Conservation (phyloP, 2,888 invertebrate species). For the Globia sparganii region DNA sequence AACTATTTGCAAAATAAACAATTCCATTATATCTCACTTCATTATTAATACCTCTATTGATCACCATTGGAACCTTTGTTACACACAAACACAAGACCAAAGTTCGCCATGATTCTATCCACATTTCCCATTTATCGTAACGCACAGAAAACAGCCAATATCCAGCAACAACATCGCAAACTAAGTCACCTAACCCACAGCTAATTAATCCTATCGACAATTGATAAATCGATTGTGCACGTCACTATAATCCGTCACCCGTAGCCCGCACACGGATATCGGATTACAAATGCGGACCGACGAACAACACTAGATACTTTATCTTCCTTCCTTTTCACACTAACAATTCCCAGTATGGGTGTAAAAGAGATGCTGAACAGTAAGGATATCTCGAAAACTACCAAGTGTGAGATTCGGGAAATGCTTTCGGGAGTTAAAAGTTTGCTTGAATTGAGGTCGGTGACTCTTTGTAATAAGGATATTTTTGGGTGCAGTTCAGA, state of each 20-base stretch:
- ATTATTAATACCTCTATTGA: background rate
- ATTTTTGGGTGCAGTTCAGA: conserved; percentile 51
- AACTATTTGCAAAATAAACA: too few relatives aligned
- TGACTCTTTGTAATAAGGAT: conserved; percentile 50
- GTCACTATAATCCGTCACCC: conserved; percentile 73
- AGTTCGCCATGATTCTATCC: background rate
- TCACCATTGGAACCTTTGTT: background rate
- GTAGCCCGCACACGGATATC: conserved; percentile 83
- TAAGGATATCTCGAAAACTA: conserved; percentile 84
- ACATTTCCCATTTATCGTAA: conserved; percentile 16
- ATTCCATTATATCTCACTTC: background rate
- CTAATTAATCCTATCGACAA: conserved; percentile 63
- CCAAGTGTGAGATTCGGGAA: conserved; percentile 81
- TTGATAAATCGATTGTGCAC: conserved; percentile 65
- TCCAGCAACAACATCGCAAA: conserved; percentile 42
- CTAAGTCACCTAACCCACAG: conserved; percentile 56
- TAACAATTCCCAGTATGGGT: background rate
- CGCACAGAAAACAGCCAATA: conserved; percentile 46
- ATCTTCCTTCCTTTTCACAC: conserved; percentile 65
- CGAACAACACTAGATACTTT: conserved; percentile 69
- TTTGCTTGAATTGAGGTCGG: conserved; percentile 54
- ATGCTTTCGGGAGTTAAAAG: conserved; percentile 63
- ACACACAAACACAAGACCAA: conserved; percentile 7
- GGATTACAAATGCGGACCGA: conserved; percentile 80
- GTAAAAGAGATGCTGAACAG: conserved; percentile 67